These are phyloP conservation scores for Axis porcinus DNA, from an alignment of 2,113 vertebrate genomes.

Conservation along the genomic window DNA sequence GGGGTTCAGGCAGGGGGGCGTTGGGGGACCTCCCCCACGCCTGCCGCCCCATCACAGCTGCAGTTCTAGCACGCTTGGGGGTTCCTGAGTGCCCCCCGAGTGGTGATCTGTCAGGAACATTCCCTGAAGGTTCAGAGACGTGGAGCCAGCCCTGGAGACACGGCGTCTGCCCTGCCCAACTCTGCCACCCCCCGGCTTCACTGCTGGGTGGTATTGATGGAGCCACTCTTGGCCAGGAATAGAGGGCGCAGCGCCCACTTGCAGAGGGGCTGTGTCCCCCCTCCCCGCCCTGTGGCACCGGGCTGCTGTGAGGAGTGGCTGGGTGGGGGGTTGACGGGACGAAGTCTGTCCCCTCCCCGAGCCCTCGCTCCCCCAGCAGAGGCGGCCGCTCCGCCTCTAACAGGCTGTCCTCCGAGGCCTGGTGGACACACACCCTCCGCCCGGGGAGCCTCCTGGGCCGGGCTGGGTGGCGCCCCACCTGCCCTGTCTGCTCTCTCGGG, in stretches of 20 bases:
- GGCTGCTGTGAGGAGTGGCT: not conserved
- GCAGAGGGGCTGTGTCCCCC: too few relatives aligned
- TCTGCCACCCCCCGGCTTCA: not conserved
- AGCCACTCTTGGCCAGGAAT: not conserved
- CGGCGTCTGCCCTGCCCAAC: rapidly evolving
- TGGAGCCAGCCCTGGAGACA: not conserved
- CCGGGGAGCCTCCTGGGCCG: not conserved
- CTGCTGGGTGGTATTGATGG: not conserved
- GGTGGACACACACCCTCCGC: not conserved
- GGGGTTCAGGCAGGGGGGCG: rapidly evolving
- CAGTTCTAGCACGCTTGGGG: not conserved
- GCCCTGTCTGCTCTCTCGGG: rapidly evolving
- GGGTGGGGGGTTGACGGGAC: not conserved
- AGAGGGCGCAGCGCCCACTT: rapidly evolving
- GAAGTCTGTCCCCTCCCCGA: rapidly evolving
- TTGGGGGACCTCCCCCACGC: rapidly evolving
- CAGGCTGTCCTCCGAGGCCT: rapidly evolving
- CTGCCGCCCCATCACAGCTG: rapidly evolving
- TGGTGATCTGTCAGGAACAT: not conserved
- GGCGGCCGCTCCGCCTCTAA: not conserved
- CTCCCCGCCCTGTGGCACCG: not conserved
- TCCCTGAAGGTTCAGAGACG: not conserved
- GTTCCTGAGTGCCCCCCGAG: not conserved
- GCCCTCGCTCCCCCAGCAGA: rapidly evolving
- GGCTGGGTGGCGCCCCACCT: rapidly evolving